Conservation (phyloP, 2,888 invertebrate genomes). For the Tenodera sinensis region DNA sequence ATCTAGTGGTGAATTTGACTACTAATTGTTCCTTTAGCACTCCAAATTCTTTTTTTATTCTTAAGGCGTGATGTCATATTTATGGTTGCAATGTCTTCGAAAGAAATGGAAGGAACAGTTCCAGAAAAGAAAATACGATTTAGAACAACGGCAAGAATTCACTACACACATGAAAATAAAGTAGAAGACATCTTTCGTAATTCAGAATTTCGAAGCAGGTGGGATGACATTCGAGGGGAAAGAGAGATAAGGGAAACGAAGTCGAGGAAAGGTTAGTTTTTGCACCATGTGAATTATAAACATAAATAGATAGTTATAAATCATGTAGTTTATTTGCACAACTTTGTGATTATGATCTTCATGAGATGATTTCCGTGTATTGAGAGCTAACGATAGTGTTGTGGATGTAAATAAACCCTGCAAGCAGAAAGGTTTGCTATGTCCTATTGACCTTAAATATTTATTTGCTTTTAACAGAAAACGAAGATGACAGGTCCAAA, state of each 20-base stretch:
- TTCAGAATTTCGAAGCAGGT: slow-evolving; percentile 35
- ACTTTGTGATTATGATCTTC: no score
- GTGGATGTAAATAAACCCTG: background rate
- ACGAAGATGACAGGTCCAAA: background rate
- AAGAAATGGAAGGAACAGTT: slow-evolving; percentile 34
- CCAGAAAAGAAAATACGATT: slow-evolving; percentile 49
- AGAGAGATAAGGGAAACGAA: slow-evolving; percentile 6
- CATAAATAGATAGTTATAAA: background rate
- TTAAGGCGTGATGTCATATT: slow-evolving; percentile 12
- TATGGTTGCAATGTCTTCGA: slow-evolving; percentile 34
- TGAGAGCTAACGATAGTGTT: background rate
- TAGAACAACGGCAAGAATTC: slow-evolving; percentile 46
- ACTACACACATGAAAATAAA: slow-evolving; percentile 43
- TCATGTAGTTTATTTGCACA: background rate
- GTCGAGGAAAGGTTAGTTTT: slow-evolving; percentile 25
- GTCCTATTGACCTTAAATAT: background rate
- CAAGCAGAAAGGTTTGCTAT: background rate
- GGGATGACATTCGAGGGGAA: slow-evolving; percentile 31
- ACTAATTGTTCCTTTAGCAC: background rate
- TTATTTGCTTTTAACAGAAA: background rate
- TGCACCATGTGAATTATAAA: background rate
- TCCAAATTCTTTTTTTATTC: background rate
- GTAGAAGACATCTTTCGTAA: slow-evolving; percentile 42
- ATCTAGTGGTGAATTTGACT: background rate
- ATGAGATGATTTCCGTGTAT: background rate